phyloP scores from a whole-genome alignment of 2,888 invertebrate genomes.

The Aporophyla lueneburgensis region DNA sequence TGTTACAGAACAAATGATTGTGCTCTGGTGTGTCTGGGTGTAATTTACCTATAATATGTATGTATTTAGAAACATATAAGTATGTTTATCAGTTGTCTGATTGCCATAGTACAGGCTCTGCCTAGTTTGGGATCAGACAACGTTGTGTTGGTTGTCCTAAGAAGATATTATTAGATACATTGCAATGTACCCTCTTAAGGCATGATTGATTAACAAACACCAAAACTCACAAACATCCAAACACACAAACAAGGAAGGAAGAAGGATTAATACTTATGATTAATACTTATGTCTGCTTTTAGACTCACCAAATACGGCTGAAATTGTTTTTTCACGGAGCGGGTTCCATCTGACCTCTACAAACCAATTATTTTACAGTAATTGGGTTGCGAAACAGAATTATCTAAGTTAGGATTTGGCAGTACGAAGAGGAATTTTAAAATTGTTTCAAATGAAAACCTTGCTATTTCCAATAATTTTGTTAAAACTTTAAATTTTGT shows the following conservation, averaged over 20 bases:
- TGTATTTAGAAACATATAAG: too few species aligned
- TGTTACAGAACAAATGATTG: too few species aligned
- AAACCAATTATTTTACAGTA: slow-evolving; percentile 44
- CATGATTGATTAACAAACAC: slow-evolving; percentile 4
- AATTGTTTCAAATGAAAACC: background rate
- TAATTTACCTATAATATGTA: too few species aligned
- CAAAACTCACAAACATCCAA: slow-evolving; percentile 11
- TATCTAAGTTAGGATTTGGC: background rate
- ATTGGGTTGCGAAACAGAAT: slow-evolving; percentile 38
- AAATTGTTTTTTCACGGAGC: slow-evolving; percentile 23
- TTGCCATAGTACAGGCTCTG: too few species aligned
- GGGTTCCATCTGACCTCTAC: slow-evolving; percentile 38
- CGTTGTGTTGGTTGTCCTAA: too few species aligned
- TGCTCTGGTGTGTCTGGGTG: too few species aligned
- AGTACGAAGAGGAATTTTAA: too few species aligned
- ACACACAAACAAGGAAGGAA: slow-evolving; percentile 9
- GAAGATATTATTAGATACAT: too few species aligned
- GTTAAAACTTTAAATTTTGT: background rate
- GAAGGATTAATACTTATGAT: background rate
- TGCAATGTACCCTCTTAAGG: background rate
- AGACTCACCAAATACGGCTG: slow-evolving; percentile 32
- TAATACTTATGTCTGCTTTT: background rate
- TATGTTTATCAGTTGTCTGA: too few species aligned
- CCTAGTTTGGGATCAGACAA: too few species aligned
- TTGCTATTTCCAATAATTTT: background rate